Conservation (phyloP, 2,888 invertebrate genomes). For the Tridacna gigas region DNA sequence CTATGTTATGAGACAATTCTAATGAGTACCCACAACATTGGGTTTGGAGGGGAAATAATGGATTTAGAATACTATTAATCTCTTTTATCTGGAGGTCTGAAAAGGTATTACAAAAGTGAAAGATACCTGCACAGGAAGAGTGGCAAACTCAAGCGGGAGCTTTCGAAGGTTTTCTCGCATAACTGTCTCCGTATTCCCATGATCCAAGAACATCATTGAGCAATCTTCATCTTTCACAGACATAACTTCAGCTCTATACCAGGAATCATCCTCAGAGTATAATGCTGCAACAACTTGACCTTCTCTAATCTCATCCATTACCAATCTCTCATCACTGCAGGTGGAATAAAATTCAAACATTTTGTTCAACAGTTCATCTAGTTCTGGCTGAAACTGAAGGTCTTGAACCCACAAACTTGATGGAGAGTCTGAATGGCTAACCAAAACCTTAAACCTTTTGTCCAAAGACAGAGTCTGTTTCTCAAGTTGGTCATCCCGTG, state of each 20-base stretch:
- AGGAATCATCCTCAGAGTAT: conserved; percentile 77
- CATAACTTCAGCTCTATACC: conserved; percentile 76
- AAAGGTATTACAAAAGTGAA: too few species aligned
- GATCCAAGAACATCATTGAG: conserved; percentile 81
- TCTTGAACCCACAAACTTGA: conserved; percentile 76
- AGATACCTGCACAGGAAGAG: conserved; percentile 66
- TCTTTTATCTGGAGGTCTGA: too few species aligned
- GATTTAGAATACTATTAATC: too few species aligned
- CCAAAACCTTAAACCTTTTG: conserved; percentile 62
- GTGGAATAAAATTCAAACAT: conserved; percentile 74
- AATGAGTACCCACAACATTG: too few species aligned
- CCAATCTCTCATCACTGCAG: conserved; percentile 50
- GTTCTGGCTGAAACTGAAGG: conserved; percentile 54
- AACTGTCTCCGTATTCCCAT: conserved; percentile 80
- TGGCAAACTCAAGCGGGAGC: conserved; percentile 74
- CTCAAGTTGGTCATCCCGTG: not conserved
- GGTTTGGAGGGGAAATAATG: too few species aligned
- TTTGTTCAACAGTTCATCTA: conserved; percentile 71
- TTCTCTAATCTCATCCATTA: conserved; percentile 49
- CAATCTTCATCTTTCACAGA: conserved; percentile 45
- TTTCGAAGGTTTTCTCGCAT: conserved; percentile 69
- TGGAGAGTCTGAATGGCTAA: conserved; percentile 71
- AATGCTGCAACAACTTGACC: conserved; percentile 72
- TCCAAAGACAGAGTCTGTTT: conserved; percentile 46
- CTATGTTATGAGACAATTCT: too few species aligned